Evolutionary conservation across 2,113 vertebrate species (phyloP), one percentile per base, ranked within the genome.

Genomic region (Lepus europaeus): DNA sequence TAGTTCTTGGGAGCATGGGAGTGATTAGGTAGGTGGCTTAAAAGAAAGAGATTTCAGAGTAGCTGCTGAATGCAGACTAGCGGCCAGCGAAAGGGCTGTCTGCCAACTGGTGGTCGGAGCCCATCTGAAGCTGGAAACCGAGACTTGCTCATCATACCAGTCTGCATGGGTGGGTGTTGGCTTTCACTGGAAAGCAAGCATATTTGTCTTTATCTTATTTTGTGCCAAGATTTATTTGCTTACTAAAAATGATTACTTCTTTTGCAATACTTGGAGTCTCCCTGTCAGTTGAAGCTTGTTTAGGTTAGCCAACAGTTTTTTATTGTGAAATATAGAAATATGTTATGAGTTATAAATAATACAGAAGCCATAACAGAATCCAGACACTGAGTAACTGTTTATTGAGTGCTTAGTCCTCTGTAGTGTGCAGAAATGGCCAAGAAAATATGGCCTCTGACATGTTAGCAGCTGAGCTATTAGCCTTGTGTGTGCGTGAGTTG

Each of bases 251-350:
- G 59, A 27, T 91, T 68, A 45, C 22, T 90, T 92, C 49, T 89
- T 91, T 45, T 87, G 74, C 16, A 78, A 9, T 91, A 19, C 80
- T 85, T 87, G 56, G 87, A 91, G 77, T 31, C 22, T 88, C 74
- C 53, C 39, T 74, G 25, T 91, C 74, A 79, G 39, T 45, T 91
- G 74, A 94, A 85, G 23, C 59, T 93, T 93, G 79, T 91, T 94
- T 68, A 90, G 31, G 36, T 83, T 90, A 94, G 86, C 77, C 78
- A 61, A n/a, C 56, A 72, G 22, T 36, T 85, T 87, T 86, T 78
- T 9, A 39, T 33, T 81, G 20, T 93, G 68, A 77, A 89, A 76
- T 86, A 68, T 31, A 61, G 94, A 94, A 92, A 63, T 81, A n/a
- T 45, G n/a, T 70, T 88, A 56, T 78, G 56, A 89, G 19, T 81